Percentiles rank a stretch among this genome's conserved stretches.
phyloP scores from a whole-genome alignment of 1,140 invertebrate species.

The Anastrepha ludens region DNA sequence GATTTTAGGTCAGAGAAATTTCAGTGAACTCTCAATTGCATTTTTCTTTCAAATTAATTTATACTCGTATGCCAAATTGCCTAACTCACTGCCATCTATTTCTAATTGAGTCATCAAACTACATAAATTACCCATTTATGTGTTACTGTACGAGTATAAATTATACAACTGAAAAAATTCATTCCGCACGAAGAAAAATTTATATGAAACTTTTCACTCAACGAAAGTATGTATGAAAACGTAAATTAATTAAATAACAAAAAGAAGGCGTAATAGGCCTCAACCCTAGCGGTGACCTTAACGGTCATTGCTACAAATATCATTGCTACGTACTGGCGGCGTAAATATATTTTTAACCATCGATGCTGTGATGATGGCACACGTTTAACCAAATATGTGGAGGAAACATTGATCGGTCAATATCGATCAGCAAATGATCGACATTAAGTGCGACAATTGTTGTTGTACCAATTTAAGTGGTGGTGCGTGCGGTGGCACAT shows the following conservation, averaged over 20 bases:
- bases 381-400: background rate
- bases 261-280: background rate
- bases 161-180: too few relatives aligned
- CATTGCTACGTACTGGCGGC: background rate
- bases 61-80: too few relatives aligned
- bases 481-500: background rate
- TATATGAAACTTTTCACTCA: too few relatives aligned
- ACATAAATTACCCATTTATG: too few relatives aligned
- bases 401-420: background rate
- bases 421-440: constrained; percentile 30
- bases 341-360: background rate
- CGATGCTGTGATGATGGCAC: background rate
- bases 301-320: background rate
- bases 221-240: too few relatives aligned
- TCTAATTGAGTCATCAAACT: too few relatives aligned
- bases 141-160: too few relatives aligned
- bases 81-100: too few relatives aligned
- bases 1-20: too few relatives aligned
- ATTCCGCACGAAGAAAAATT: too few relatives aligned
- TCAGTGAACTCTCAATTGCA: too few relatives aligned
- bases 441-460: constrained; percentile 8
- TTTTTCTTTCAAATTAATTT: too few relatives aligned
- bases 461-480: constrained; percentile 2
- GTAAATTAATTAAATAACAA: constrained; percentile 32
- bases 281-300: constrained; percentile 11